A percentile compares a stretch with the other conserved stretches of the same genome.
Conservation (phyloP, 2,797 vertebrate genomes). For the Chromobotia macracanthus region DNA sequence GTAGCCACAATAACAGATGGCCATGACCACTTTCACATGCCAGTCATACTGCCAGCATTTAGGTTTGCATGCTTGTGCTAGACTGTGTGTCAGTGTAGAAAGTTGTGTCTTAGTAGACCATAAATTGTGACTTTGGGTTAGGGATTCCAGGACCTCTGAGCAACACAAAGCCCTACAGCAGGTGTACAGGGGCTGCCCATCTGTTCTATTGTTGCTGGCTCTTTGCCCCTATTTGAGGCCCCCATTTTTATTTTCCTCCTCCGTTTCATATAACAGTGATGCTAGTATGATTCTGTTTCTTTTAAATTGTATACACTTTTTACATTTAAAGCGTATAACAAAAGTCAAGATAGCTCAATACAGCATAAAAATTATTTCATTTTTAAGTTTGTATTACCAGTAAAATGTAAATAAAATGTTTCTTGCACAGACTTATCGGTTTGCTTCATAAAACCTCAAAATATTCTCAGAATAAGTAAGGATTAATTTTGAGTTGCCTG, state of each 20-base stretch:
- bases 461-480: no score
- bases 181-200: constrained; percentile 60
- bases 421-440: no score
- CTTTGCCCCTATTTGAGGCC: constrained; percentile 13
- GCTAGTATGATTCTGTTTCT: not conserved
- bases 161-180: constrained; percentile 58
- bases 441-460: no score
- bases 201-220: constrained; percentile 56
- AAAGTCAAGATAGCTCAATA: no score
- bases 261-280: not conserved
- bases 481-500: no score
- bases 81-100: constrained; percentile 27
- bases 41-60: constrained; percentile 36
- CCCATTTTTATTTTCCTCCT: constrained; percentile 5
- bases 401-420: no score
- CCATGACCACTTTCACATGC: constrained; percentile 45
- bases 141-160: constrained; percentile 58
- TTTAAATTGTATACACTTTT: not conserved
- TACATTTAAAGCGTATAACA: no score
- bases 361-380: no score
- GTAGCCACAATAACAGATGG: constrained; percentile 46
- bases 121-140: constrained; percentile 55
- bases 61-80: constrained; percentile 31
- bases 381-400: no score
- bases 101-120: constrained; percentile 46